Evolutionary conservation across 2,113 vertebrate species (phyloP).

Genomic region (Rhinopomastus cyanomelas): DNA sequence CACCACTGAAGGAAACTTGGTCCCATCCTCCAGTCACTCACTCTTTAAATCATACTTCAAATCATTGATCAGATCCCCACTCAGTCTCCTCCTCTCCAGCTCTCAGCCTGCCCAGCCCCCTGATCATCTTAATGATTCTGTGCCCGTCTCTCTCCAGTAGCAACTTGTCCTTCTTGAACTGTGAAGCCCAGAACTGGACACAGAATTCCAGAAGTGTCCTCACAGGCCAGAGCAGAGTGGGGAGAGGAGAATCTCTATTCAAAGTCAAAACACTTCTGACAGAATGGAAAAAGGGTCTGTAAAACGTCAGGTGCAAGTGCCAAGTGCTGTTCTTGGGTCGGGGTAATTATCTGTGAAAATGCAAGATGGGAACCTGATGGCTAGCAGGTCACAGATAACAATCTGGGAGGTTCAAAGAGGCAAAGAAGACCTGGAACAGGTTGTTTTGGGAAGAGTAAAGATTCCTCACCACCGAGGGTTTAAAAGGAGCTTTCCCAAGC

Average conservation of each 20-base stretch:
- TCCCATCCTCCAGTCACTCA: too few species aligned
- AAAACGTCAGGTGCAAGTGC: accelerated
- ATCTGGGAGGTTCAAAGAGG: background rate
- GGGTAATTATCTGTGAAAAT: background rate
- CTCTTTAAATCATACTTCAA: too few species aligned
- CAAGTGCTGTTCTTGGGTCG: background rate
- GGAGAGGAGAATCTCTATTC: background rate
- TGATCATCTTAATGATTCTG: too few species aligned
- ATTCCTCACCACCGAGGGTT: background rate
- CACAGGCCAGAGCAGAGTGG: too few species aligned
- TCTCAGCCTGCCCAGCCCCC: too few species aligned
- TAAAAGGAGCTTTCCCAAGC: background rate
- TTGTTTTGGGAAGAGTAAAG: background rate
- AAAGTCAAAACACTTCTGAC: background rate
- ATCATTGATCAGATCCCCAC: too few species aligned
- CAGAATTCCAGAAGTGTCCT: too few species aligned
- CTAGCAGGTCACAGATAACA: background rate
- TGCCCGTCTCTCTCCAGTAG: too few species aligned
- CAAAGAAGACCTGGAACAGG: background rate
- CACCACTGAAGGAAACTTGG: too few species aligned
- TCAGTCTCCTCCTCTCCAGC: too few species aligned
- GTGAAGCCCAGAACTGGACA: too few species aligned
- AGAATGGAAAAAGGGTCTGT: background rate
- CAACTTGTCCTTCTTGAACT: too few species aligned
- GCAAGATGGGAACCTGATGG: background rate